A percentile compares a stretch with the other conserved stretches of the same genome.
phyloP scores from a whole-genome alignment of 2,888 invertebrate genomes.

The Agrenia bidenticulata region DNA sequence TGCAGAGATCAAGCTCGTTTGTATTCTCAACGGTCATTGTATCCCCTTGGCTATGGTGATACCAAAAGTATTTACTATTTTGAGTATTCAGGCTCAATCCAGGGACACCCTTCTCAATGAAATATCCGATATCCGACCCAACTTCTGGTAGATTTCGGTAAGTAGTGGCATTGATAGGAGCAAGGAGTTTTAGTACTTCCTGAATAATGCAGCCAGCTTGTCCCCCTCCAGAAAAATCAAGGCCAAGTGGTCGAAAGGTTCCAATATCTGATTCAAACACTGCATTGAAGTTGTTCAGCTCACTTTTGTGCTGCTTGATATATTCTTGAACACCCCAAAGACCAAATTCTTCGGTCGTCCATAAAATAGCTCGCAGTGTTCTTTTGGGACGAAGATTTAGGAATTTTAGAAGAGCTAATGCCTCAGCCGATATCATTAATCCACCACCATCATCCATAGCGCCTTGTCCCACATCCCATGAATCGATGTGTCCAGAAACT shows the following conservation, averaged over 20 bases:
- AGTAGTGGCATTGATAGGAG: conserved; percentile 64
- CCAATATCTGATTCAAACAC: conserved; percentile 82
- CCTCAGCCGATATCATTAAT: conserved; percentile 74
- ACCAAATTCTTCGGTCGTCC: conserved; percentile 79
- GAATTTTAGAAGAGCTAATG: conserved; percentile 66
- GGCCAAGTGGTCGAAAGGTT: conserved; percentile 67
- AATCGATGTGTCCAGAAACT: conserved; percentile 77
- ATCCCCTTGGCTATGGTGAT: conserved; percentile 78
- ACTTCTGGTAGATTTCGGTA: conserved; percentile 60
- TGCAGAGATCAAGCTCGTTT: conserved; percentile 67
- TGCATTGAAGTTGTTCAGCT: conserved; percentile 23
- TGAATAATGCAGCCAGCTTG: conserved; percentile 68
- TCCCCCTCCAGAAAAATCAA: conserved; percentile 65
- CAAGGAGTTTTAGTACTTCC: conserved; percentile 67
- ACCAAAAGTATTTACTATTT: conserved; percentile 65
- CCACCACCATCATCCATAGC: conserved; percentile 61
- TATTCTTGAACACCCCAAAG: conserved; percentile 58
- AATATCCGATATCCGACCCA: conserved; percentile 69
- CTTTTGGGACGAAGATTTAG: conserved; percentile 66
- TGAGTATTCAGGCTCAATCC: conserved; percentile 68
- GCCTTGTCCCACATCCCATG: conserved; percentile 35
- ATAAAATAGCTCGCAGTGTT: conserved; percentile 72
- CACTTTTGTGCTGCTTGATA: conserved; percentile 54
- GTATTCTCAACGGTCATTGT: conserved; percentile 73
- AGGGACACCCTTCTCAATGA: conserved; percentile 68